These are phyloP conservation scores for Aelia acuminata DNA, from an alignment of 2,888 invertebrate genomes.

Conservation along the genomic window DNA sequence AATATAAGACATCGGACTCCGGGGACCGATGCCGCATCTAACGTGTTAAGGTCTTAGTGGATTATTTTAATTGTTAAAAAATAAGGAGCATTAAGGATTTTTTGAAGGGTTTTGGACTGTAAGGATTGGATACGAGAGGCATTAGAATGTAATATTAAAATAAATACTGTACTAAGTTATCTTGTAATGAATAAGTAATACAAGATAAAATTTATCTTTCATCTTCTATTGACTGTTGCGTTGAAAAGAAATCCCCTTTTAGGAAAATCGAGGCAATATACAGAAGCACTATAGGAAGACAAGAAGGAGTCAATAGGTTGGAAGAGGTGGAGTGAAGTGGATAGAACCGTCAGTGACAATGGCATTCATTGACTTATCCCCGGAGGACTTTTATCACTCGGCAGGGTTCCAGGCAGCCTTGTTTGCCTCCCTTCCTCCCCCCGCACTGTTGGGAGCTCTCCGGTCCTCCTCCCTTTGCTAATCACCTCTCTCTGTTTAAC, in stretches of 20 bases:
- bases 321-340: background rate
- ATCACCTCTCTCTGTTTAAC: background rate
- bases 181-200: too few relatives aligned
- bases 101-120: too few relatives aligned
- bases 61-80: too few relatives aligned
- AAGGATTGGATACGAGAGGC: too few relatives aligned
- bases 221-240: background rate
- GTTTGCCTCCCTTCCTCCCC: background rate
- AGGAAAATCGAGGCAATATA: background rate
- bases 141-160: too few relatives aligned
- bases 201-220: background rate
- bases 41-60: too few relatives aligned
- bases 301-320: background rate
- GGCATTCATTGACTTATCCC: slow-evolving; percentile 14
- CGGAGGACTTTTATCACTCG: slow-evolving; percentile 20
- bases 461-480: background rate
- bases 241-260: background rate
- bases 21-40: too few relatives aligned
- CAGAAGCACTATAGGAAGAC: background rate
- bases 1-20: too few relatives aligned
- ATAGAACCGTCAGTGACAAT: slow-evolving; percentile 2
- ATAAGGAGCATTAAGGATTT: too few relatives aligned
- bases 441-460: background rate
- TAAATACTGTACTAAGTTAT: too few relatives aligned
- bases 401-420: slow-evolving; percentile 5